Evolutionary conservation across 1,140 invertebrate species (phyloP).

Genomic region (Bicyclus anynana): DNA sequence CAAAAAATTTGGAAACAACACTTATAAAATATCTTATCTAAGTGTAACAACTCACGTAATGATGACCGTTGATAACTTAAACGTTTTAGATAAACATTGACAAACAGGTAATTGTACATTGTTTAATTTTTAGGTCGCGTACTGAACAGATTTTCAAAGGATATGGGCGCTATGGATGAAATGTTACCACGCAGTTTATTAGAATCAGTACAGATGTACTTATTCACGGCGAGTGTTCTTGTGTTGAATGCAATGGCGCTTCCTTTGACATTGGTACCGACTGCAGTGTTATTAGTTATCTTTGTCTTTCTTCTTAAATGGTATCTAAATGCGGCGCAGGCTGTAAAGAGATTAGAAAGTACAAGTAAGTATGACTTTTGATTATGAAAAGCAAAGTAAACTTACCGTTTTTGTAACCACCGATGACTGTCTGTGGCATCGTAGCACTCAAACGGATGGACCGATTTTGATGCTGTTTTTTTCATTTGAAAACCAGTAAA

Average conservation of each 20-base stretch:
- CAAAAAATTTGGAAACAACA: no score
- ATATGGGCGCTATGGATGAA: constrained; percentile 87
- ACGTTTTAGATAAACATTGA: not conserved
- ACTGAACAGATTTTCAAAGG: constrained; percentile 78
- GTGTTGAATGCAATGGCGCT: constrained; percentile 85
- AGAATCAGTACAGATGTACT: constrained; percentile 84
- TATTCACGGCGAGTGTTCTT: constrained; percentile 81
- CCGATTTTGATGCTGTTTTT: no score
- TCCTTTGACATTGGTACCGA: constrained; percentile 82
- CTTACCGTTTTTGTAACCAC: no score
- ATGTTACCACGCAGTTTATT: constrained; percentile 86
- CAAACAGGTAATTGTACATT: constrained; percentile 7
- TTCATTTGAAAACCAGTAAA: no score
- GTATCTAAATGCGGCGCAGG: constrained; percentile 88
- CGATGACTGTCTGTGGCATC: no score
- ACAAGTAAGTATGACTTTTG: constrained; percentile 78
- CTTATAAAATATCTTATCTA: no score
- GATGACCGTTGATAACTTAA: not conserved
- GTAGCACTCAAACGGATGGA: no score
- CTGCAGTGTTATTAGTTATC: constrained; percentile 80
- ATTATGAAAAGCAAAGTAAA: not conserved
- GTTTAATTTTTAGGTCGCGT: constrained; percentile 80
- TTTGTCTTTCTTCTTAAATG: constrained; percentile 84
- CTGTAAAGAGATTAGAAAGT: constrained; percentile 90
- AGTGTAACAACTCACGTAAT: not conserved